phyloP scores from a whole-genome alignment of 1,140 invertebrate species.

The Lutraria rhynchaena region DNA sequence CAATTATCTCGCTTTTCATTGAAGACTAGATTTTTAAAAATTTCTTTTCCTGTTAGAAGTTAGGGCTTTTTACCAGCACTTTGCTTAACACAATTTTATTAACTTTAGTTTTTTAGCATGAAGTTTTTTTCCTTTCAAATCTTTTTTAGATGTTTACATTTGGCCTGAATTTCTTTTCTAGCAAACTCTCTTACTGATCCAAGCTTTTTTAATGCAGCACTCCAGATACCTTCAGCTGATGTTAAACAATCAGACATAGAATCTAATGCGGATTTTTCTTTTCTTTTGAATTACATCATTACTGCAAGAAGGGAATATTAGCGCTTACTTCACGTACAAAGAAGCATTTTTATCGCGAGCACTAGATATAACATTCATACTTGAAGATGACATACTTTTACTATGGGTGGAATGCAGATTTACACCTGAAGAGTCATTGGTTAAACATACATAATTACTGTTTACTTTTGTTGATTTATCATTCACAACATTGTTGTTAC shows the following conservation, averaged over 20 bases:
- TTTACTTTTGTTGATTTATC: not conserved
- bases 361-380: not conserved
- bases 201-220: constrained; percentile 17
- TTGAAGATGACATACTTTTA: not conserved
- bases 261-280: not conserved
- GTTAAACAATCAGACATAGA: constrained; percentile 20
- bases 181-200: constrained; percentile 42
- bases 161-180: constrained; percentile 21
- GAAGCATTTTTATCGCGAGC: constrained; percentile 4
- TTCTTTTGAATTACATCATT: constrained; percentile 20
- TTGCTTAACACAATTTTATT: not conserved
- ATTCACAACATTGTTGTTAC: not conserved
- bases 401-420: too few relatives aligned
- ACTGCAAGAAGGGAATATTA: constrained; percentile 24
- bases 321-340: not conserved
- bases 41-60: not conserved
- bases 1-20: constrained; percentile 9
- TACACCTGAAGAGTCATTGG: not conserved
- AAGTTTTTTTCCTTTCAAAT: constrained; percentile 1
- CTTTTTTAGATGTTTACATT: constrained; percentile 10
- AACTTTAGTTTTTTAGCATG: not conserved
- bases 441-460: not conserved
- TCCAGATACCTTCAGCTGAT: constrained; percentile 5
- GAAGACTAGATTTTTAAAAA: not conserved
- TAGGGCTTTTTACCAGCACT: not conserved